Evolutionary conservation across 1,140 invertebrate species (phyloP).

Genomic region (Adoxophyes honmai): DNA sequence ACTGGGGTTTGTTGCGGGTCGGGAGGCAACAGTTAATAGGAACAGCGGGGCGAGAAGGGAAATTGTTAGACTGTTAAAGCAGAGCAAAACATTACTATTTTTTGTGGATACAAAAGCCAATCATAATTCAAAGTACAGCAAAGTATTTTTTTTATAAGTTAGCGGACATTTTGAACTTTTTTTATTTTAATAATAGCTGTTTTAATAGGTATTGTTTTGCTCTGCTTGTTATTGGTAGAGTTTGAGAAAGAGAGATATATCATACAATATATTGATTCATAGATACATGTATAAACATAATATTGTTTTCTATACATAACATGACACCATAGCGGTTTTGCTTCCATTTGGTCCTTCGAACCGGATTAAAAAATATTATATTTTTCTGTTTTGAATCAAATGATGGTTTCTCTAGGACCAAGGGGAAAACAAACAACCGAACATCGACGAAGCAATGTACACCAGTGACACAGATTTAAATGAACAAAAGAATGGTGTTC

Average conservation of each 20-base stretch:
- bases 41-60: background rate
- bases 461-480: slow-evolving; percentile 32
- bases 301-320: background rate
- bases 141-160: no score
- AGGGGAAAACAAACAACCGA: slow-evolving; percentile 25
- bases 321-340: slow-evolving; percentile 8
- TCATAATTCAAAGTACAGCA: no score
- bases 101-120: no score
- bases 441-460: slow-evolving; percentile 31
- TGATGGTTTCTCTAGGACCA: background rate
- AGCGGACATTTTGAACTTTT: no score
- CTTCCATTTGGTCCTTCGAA: slow-evolving; percentile 1
- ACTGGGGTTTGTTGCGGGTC: background rate
- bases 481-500: slow-evolving; percentile 35
- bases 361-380: background rate
- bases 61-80: background rate
- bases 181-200: no score
- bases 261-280: background rate
- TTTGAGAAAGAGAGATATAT: background rate
- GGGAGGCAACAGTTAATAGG: slow-evolving; percentile 6
- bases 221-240: background rate
- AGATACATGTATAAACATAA: background rate
- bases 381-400: background rate
- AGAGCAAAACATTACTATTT: background rate
- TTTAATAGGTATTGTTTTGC: background rate